Evolutionary conservation across 2,113 vertebrate species (phyloP).

Genomic region (Alligator mississippiensis): DNA sequence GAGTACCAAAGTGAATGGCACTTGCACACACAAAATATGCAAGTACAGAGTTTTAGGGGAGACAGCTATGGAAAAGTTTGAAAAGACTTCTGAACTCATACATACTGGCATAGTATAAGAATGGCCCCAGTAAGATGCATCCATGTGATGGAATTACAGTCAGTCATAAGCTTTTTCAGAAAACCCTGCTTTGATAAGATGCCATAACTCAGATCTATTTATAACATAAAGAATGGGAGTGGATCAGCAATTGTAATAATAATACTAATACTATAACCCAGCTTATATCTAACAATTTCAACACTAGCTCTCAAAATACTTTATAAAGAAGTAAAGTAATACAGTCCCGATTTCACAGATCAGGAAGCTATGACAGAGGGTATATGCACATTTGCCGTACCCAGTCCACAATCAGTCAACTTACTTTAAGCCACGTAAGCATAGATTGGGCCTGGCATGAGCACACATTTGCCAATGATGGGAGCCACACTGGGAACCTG

Average conservation of each 20-base stretch:
- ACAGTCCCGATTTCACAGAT: background rate
- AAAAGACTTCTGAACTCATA: background rate
- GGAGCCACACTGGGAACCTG: too few species aligned
- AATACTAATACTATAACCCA: background rate
- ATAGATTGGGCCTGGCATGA: too few species aligned
- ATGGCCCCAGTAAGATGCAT: background rate
- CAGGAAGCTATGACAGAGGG: background rate
- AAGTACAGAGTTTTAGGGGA: background rate
- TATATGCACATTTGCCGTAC: too few species aligned
- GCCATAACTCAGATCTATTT: background rate
- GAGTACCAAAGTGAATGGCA: background rate
- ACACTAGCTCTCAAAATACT: background rate
- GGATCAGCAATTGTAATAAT: background rate
- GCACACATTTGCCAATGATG: too few species aligned
- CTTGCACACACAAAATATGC: background rate
- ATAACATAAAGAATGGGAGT: background rate
- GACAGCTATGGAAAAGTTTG: background rate
- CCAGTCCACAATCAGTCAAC: too few species aligned
- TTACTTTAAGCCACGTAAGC: too few species aligned
- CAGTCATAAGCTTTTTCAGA: background rate
- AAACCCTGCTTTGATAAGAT: background rate
- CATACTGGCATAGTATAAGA: background rate
- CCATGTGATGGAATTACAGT: background rate
- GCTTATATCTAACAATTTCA: background rate
- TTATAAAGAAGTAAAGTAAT: background rate